These are phyloP conservation scores for Drosophila merina DNA, from an alignment of 2,888 invertebrate species.

Conservation along the genomic window DNA sequence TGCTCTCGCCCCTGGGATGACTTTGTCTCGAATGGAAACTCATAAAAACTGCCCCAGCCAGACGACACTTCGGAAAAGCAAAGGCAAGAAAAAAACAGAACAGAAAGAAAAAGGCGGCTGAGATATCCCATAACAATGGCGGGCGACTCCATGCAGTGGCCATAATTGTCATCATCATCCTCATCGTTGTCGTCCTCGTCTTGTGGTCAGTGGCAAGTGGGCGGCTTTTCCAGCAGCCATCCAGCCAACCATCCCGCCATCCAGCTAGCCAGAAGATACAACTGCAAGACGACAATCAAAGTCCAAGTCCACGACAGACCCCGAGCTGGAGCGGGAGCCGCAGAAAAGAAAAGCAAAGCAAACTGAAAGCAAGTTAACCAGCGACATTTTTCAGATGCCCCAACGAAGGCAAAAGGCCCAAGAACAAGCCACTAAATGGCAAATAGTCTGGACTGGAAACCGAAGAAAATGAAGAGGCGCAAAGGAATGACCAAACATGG, in stretches of 20 bases:
- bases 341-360: constrained; percentile 60
- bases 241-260: constrained; percentile 8
- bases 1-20: constrained; percentile 2
- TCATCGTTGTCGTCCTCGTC: constrained; percentile 23
- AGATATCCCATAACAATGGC: constrained; percentile 46
- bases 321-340: constrained; percentile 17
- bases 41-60: constrained; percentile 66
- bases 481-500: constrained; percentile 73
- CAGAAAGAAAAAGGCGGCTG: constrained; percentile 8
- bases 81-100: constrained; percentile 27
- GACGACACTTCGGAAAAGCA: constrained; percentile 47
- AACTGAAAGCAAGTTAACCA: constrained; percentile 78
- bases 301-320: constrained; percentile 45
- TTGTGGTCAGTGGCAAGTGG: constrained; percentile 49
- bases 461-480: constrained; percentile 45
- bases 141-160: constrained; percentile 42
- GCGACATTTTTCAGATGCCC: constrained; percentile 78
- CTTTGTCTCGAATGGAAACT: constrained; percentile 59
- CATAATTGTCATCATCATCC: constrained; percentile 60
- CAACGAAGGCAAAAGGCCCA: constrained; percentile 50
- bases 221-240: constrained; percentile 31
- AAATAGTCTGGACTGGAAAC: constrained; percentile 25
- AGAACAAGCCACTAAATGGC: constrained; percentile 72
- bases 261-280: constrained; percentile 7
- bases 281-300: constrained; percentile 44